Evolutionary conservation across 2,113 vertebrate genomes (phyloP).

Genomic region (Sceloporus undulatus): DNA sequence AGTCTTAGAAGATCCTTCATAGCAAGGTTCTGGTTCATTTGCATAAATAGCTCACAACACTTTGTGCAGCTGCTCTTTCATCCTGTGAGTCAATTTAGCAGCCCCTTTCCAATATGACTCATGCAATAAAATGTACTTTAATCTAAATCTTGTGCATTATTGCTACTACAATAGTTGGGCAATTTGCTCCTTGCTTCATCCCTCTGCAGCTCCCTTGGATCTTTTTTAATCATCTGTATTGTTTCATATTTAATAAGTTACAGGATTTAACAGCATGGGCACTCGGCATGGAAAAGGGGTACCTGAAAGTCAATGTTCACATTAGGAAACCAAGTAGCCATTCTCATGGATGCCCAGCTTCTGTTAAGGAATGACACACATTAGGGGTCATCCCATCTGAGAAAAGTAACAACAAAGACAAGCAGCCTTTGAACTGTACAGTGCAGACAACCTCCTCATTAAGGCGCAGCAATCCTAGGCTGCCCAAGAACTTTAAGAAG

Average conservation of each 20-base stretch:
- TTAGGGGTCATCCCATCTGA: not conserved
- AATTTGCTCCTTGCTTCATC: slow-evolving; percentile 53
- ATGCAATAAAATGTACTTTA: slow-evolving; percentile 65
- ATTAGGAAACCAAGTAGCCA: slow-evolving; percentile 17
- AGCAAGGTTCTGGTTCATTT: slow-evolving; percentile 43
- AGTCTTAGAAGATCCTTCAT: slow-evolving; percentile 37
- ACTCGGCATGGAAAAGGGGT: slow-evolving; percentile 54
- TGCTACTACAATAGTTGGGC: slow-evolving; percentile 46
- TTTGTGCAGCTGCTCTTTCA: slow-evolving; percentile 60
- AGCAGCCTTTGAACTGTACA: not conserved
- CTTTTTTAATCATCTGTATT: slow-evolving; percentile 57
- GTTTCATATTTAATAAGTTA: slow-evolving; percentile 62
- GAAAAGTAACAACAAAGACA: not conserved
- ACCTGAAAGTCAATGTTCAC: slow-evolving; percentile 20
- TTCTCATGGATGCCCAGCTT: slow-evolving; percentile 28
- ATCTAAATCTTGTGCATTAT: slow-evolving; percentile 61
- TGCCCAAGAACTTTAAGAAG: not conserved
- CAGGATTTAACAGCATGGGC: slow-evolving; percentile 46
- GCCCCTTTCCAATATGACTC: slow-evolving; percentile 37
- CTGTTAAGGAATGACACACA: slow-evolving; percentile 32
- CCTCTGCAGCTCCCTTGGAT: slow-evolving; percentile 52
- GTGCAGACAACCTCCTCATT: not conserved
- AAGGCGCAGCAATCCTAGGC: not conserved
- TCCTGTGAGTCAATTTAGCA: slow-evolving; percentile 50
- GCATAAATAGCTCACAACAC: not conserved